These are phyloP conservation scores for Sinocyclocheilus anophthalmus DNA, from an alignment of 2,113 vertebrate genomes.

Conservation along the genomic window DNA sequence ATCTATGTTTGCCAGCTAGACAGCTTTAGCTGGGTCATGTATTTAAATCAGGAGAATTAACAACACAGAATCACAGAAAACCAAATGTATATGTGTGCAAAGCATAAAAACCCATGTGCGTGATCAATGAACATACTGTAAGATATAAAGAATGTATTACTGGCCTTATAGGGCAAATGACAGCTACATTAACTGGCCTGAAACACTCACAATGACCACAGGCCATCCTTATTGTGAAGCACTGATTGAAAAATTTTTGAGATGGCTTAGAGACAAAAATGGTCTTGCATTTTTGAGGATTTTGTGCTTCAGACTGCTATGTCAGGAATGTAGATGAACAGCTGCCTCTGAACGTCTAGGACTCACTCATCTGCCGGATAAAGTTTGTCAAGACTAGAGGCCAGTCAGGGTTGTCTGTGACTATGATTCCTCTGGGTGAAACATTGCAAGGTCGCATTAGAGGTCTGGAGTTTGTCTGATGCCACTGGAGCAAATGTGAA, in stretches of 20 bases:
- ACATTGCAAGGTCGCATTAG: constrained; percentile 30
- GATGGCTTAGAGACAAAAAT: constrained; percentile 22
- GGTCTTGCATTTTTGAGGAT: constrained; percentile 39
- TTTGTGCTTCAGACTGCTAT: constrained; percentile 46
- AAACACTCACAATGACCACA: not conserved
- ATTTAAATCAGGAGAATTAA: no score
- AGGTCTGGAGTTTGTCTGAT: constrained; percentile 14
- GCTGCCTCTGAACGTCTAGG: constrained; percentile 63
- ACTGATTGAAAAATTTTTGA: not conserved
- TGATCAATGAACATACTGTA: no score
- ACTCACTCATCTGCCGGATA: constrained; percentile 61
- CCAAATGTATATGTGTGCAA: no score
- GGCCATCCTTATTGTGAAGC: not conserved
- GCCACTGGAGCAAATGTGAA: constrained; percentile 16
- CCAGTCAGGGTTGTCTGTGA: constrained; percentile 27
- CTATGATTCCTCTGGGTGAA: constrained; percentile 17
- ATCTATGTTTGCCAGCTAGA: not conserved
- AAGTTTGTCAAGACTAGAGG: constrained; percentile 61
- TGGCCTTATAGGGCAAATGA: not conserved
- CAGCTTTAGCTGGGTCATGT: not conserved
- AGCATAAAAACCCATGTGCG: no score
- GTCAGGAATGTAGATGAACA: constrained; percentile 69
- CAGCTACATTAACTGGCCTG: not conserved
- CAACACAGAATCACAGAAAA: no score
- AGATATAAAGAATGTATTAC: not conserved